phyloP scores from a whole-genome alignment of 2,113 vertebrate genomes.

The Motacilla tschutschensis region DNA sequence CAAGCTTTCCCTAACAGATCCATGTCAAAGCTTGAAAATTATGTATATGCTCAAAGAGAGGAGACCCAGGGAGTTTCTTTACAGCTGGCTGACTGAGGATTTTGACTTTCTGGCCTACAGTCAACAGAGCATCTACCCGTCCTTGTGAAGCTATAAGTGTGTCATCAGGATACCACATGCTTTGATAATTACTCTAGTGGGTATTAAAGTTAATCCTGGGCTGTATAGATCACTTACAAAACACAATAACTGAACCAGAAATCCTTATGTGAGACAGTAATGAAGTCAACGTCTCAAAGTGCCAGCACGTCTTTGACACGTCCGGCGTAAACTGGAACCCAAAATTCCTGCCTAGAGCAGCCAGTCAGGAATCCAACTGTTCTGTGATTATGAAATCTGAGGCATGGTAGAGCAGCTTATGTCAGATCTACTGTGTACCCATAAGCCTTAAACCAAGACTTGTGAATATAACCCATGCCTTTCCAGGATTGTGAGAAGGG shows the following conservation, averaged over 20 bases:
- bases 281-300: slow-evolving; percentile 61
- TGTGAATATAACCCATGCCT: slow-evolving; percentile 57
- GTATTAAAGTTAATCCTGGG: slow-evolving; percentile 73
- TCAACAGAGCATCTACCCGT: slow-evolving; percentile 16
- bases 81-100: not conserved
- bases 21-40: not conserved
- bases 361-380: slow-evolving; percentile 34
- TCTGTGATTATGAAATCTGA: slow-evolving; percentile 50
- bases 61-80: not conserved
- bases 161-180: slow-evolving; percentile 59
- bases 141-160: slow-evolving; percentile 53
- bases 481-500: slow-evolving; percentile 49
- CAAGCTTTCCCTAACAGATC: not conserved
- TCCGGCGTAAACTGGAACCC: slow-evolving; percentile 51
- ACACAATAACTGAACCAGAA: slow-evolving; percentile 73
- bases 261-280: slow-evolving; percentile 63
- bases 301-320: slow-evolving; percentile 48
- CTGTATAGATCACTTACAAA: slow-evolving; percentile 73
- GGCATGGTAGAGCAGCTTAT: slow-evolving; percentile 60
- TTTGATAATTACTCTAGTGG: slow-evolving; percentile 67
- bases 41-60: not conserved
- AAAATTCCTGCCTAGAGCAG: slow-evolving; percentile 38
- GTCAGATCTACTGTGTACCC: slow-evolving; percentile 50
- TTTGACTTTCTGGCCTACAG: slow-evolving; percentile 19
- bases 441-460: slow-evolving; percentile 53